Base-by-base conservation (phyloP, 2,113 vertebrate genomes). In the Oncorhynchus masou region DNA sequence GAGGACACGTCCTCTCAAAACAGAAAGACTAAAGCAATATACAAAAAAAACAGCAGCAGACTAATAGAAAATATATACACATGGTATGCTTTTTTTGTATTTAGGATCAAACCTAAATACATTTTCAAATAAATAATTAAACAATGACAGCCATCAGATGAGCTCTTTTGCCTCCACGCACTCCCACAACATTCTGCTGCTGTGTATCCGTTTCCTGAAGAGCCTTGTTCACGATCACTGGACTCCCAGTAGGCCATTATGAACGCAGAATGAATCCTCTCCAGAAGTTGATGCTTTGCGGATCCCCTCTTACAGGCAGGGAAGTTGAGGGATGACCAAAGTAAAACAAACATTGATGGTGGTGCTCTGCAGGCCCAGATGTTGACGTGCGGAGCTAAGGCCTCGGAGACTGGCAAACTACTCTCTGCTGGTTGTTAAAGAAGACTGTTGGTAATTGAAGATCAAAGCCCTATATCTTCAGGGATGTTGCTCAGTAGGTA, bases 61-160 rank as follows among this genome's bases (percentile, higher is more conserved):
- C 87, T 79, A 82, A 80, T 75, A 25, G 16, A 82, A 75, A 67
- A 71, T 73, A 82, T 76, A 78, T 75, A 83, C 79, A 86, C 11
- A 75, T 48, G 2, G 5, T 62, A 22, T 45, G 20, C 60, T 60
- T 81, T 48, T 34, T 81, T 64, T 49, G 71, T 51, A 83, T 59
- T 54, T 22, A 24, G 59, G 20, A 62, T 16, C 15, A 62, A 22
- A 62, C 24, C 59, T 9, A 62, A 22, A 62, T 62, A 62, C 59
- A 24, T 22, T 45, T 70, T 80, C 22, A 84, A 87, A 91, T 88
- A 85, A 87, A 91, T 90, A 84, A 75, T 84, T 77, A 0, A 78
- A 76, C 71, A 12, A 45, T 81, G n/a, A 78, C 54, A 72, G 78
- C 70, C 73, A 83, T 74, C 39, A 72, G 13, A 57, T 73, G 54